phyloP scores from a whole-genome alignment of 2,888 invertebrate species.

The Melikaiella ostensackeni region DNA sequence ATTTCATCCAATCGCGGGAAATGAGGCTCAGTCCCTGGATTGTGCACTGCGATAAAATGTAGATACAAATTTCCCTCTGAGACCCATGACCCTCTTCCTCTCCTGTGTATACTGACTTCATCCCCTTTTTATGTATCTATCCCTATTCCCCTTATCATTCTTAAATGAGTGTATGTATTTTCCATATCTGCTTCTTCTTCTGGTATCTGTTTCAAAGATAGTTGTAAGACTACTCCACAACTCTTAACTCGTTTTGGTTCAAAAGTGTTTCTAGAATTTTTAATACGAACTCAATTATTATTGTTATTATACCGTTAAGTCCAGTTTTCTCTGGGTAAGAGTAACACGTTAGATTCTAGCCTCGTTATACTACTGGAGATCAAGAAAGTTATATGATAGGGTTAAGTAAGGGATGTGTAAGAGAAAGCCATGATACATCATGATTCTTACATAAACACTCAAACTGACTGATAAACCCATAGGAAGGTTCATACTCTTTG shows the following conservation, averaged over 20 bases:
- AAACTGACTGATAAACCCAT: too few species aligned
- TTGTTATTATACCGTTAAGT: too few species aligned
- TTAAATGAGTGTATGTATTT: neutral
- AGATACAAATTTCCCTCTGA: constrained; percentile 55
- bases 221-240: neutral
- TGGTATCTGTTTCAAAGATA: neutral
- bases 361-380: too few species aligned
- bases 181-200: neutral
- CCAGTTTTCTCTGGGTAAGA: too few species aligned
- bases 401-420: too few species aligned
- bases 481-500: too few species aligned
- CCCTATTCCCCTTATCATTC: neutral
- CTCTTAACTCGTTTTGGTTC: neutral
- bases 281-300: too few species aligned
- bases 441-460: too few species aligned
- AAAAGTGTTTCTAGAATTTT: too few species aligned
- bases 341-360: too few species aligned
- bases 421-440: too few species aligned
- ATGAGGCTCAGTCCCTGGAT: constrained; percentile 50
- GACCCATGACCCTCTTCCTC: constrained; percentile 52
- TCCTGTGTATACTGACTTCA: neutral
- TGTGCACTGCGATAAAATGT: constrained; percentile 58
- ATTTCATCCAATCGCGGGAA: constrained; percentile 51
- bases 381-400: too few species aligned
- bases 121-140: neutral